Percentiles rank a stretch among this genome's conserved stretches.
phyloP scores from a whole-genome alignment of 2,797 vertebrate genomes.

The Neoniphon sammara region DNA sequence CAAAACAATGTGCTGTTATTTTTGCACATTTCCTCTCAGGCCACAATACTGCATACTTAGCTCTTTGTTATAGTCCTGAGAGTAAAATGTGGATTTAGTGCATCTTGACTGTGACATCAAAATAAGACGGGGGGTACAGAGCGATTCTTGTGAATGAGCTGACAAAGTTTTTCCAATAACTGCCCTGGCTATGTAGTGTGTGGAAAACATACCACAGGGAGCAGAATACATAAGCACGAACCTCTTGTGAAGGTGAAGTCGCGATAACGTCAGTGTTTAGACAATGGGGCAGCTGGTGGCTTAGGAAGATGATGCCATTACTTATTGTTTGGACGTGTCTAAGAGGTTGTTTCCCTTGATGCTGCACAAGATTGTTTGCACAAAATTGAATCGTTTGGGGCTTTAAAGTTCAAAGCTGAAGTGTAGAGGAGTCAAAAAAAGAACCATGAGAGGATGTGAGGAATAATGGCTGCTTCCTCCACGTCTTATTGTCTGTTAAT shows the following conservation, averaged over 20 bases:
- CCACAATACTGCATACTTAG: background rate
- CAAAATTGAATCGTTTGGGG: constrained; percentile 32
- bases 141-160: constrained; percentile 19
- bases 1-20: constrained; percentile 23
- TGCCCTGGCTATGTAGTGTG: background rate
- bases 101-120: background rate
- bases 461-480: constrained; percentile 76
- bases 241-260: constrained; percentile 25
- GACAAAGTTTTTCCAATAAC: background rate
- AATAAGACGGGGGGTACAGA: constrained; percentile 5
- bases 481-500: constrained; percentile 62
- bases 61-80: background rate
- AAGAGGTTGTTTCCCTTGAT: constrained; percentile 54
- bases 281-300: constrained; percentile 64
- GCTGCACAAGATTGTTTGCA: constrained; percentile 48
- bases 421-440: constrained; percentile 40
- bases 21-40: constrained; percentile 13
- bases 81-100: background rate
- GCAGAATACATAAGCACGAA: constrained; percentile 32
- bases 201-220: constrained; percentile 16
- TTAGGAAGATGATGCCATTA: constrained; percentile 63
- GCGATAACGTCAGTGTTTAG: constrained; percentile 23
- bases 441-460: constrained; percentile 64
- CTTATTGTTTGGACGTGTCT: constrained; percentile 51
- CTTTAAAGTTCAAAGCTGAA: constrained; percentile 65